Evolutionary conservation across 2,797 vertebrate species (phyloP).

Genomic region (Phataginus tricuspis): DNA sequence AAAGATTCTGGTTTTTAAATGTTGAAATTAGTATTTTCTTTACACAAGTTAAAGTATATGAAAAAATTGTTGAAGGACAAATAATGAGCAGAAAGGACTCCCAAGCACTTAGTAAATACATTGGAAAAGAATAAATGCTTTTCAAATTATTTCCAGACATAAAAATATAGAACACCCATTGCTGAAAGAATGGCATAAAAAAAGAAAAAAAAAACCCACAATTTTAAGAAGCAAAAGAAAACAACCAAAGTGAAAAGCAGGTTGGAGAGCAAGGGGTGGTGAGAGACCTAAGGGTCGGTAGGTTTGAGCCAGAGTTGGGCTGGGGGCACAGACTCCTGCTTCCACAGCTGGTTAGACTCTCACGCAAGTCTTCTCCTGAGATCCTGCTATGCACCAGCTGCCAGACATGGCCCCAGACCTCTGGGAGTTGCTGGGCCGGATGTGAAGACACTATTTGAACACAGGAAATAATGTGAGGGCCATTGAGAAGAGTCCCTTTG

Average conservation of each 20-base stretch:
- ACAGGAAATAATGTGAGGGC: neutral
- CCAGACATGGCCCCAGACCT: neutral
- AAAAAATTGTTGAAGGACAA: neutral
- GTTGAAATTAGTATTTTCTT: neutral
- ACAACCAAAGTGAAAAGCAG: neutral
- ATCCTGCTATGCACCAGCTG: neutral
- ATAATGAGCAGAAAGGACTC: neutral
- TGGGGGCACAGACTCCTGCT: neutral
- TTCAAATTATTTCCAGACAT: constrained; percentile 50
- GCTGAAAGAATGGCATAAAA: neutral
- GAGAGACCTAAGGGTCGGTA: neutral
- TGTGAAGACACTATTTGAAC: neutral
- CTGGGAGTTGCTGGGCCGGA: neutral
- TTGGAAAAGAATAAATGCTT: neutral
- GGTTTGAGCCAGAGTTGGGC: neutral
- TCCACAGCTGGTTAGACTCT: neutral
- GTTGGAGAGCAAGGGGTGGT: neutral
- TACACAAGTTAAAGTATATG: neutral
- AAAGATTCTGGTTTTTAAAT: neutral
- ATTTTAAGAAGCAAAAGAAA: neutral
- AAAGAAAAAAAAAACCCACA: neutral
- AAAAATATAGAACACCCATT: neutral
- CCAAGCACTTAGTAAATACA: neutral
- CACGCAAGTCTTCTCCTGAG: neutral
- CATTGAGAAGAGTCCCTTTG: neutral